Conservation (phyloP, 2,797 vertebrate genomes). For the Microctenopoma lineatum region DNA sequence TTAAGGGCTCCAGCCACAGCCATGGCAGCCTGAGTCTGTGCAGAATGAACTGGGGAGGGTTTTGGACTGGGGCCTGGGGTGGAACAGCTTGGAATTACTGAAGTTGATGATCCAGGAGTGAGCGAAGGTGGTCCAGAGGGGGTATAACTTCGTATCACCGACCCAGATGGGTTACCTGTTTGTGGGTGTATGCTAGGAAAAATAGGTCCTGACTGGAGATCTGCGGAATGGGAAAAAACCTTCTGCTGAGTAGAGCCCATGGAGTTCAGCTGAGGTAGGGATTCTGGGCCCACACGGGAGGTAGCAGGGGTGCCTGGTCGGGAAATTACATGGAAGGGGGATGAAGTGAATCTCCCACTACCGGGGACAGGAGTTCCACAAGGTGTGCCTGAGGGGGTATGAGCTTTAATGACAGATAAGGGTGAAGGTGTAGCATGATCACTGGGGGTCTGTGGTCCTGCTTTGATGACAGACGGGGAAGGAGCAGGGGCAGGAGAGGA, state of each 20-base stretch:
- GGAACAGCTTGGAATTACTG: constrained; percentile 74
- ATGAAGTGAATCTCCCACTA: constrained; percentile 81
- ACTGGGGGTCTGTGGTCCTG: constrained; percentile 79
- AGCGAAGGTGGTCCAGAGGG: constrained; percentile 83
- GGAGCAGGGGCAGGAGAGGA: constrained; percentile 82
- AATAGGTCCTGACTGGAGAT: constrained; percentile 81
- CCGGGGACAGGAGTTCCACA: constrained; percentile 83
- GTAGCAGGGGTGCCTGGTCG: constrained; percentile 81
- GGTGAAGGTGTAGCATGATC: constrained; percentile 73
- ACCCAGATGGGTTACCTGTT: constrained; percentile 82
- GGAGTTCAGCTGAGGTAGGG: constrained; percentile 78
- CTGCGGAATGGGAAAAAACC: constrained; percentile 84
- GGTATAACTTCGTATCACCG: constrained; percentile 89
- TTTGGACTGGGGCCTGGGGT: constrained; percentile 79
- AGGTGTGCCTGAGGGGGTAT: constrained; percentile 83
- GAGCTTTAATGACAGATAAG: constrained; percentile 84
- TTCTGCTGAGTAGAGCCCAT: constrained; percentile 71
- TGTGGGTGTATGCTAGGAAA: constrained; percentile 83
- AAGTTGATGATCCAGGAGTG: constrained; percentile 81
- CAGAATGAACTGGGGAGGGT: constrained; percentile 68
- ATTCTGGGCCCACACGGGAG: constrained; percentile 81
- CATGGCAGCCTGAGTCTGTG: constrained; percentile 64
- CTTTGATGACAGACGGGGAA: constrained; percentile 89
- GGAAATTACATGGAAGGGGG: constrained; percentile 79
- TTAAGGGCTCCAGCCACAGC: constrained; percentile 58